Percentiles rank a stretch among this genome's conserved stretches.
These are phyloP conservation scores for Variabilichromis moorii DNA, from an alignment of 2,113 vertebrate species.

Conservation along the genomic window DNA sequence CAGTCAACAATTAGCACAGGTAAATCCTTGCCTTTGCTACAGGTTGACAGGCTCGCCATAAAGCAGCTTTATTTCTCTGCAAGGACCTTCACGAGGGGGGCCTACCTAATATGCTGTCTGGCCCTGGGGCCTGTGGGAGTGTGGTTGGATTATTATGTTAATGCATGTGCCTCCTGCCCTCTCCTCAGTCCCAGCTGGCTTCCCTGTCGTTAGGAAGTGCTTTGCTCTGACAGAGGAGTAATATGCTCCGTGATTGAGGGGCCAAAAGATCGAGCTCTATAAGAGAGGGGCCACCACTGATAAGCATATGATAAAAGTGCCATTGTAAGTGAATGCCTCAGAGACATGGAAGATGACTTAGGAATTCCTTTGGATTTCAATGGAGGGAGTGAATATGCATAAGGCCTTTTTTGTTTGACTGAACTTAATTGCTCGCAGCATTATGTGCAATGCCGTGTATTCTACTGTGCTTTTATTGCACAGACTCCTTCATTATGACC, in stretches of 20 bases:
- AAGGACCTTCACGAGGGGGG: conserved; percentile 77
- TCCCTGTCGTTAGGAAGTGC: conserved; percentile 94
- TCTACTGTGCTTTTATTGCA: conserved; percentile 41
- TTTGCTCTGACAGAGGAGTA: conserved; percentile 99
- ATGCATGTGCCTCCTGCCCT: conserved; percentile 96
- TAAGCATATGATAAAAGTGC: conserved; percentile 84
- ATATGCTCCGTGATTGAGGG: conserved; percentile 99
- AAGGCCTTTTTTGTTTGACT: conserved; percentile 34
- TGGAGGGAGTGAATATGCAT: conserved; percentile 63
- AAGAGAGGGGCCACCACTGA: conserved; percentile 78
- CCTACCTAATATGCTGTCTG: conserved; percentile 96
- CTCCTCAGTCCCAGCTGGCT: conserved; percentile 96
- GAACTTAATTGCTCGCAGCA: conserved; percentile 69
- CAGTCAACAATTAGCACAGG: conserved; percentile 64
- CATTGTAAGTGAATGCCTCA: conserved; percentile 66
- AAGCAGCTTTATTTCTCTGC: conserved; percentile 70
- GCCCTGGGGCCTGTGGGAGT: conserved; percentile 93
- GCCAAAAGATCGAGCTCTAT: conserved; percentile 87
- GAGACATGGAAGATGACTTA: conserved; percentile 59
- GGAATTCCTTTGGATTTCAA: conserved; percentile 66
- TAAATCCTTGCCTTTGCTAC: conserved; percentile 69
- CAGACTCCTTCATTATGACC: conserved; percentile 23
- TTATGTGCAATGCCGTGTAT: conserved; percentile 33
- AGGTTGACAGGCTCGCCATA: conserved; percentile 88
- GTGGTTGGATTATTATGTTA: conserved; percentile 99